A percentile compares a stretch with the other conserved stretches of the same genome.
phyloP scores from a whole-genome alignment of 2,113 vertebrate species.

The Galeopterus variegatus region DNA sequence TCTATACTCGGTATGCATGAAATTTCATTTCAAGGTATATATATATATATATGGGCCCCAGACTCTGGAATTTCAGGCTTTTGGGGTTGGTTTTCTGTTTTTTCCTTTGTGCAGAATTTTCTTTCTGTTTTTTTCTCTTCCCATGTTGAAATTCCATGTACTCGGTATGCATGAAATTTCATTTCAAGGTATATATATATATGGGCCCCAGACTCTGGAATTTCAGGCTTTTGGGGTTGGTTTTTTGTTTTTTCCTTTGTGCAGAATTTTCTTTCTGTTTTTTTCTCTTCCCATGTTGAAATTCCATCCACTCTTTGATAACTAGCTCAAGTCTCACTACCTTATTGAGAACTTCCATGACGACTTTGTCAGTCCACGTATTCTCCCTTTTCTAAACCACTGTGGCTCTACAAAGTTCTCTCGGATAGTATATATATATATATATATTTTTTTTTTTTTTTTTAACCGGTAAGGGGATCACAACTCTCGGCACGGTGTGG shows the following conservation, averaged over 20 bases:
- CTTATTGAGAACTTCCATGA: conserved; percentile 27
- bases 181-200: conserved; percentile 44
- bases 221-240: neutral
- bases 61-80: conserved; percentile 6
- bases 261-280: neutral
- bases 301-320: conserved; percentile 49
- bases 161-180: too few species aligned
- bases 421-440: neutral
- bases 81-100: neutral
- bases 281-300: neutral
- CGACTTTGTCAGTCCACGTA: neutral
- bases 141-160: conserved; percentile 45
- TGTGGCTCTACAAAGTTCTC: neutral
- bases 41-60: neutral
- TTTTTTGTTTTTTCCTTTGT: neutral
- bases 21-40: conserved; percentile 44
- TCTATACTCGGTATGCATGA: neutral
- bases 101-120: neutral
- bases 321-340: conserved; percentile 33
- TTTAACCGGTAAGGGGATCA: too few species aligned
- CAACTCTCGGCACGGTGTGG: too few species aligned
- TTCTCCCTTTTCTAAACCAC: neutral
- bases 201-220: neutral
- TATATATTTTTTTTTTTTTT: too few species aligned
- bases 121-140: neutral